A percentile compares a stretch with the other conserved stretches of the same genome.
phyloP scores from a whole-genome alignment of 2,113 vertebrate genomes.

The Plectropomus leopardus region DNA sequence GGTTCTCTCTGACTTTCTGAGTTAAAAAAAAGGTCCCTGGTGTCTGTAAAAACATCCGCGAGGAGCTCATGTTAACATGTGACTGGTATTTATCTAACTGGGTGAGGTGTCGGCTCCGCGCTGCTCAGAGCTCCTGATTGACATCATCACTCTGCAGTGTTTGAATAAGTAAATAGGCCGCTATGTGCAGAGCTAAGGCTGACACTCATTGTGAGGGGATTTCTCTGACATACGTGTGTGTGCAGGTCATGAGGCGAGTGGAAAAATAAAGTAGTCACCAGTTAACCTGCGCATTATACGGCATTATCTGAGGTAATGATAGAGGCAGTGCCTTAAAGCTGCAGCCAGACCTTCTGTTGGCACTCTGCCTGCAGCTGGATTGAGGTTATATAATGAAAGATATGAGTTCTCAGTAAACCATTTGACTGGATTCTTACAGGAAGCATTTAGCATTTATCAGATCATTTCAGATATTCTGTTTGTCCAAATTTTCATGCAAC shows the following conservation, averaged over 20 bases:
- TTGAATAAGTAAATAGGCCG: slow-evolving; percentile 58
- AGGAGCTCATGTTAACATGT: not conserved
- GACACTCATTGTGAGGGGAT: slow-evolving; percentile 1
- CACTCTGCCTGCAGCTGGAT: not conserved
- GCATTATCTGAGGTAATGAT: not conserved
- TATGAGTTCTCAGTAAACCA: not conserved
- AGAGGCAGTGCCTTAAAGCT: not conserved
- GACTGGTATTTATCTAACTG: slow-evolving; percentile 48
- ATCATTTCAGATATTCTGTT: not conserved
- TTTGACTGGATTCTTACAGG: not conserved
- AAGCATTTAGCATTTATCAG: not conserved
- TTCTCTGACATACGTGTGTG: slow-evolving; percentile 7
- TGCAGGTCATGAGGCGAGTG: slow-evolving; percentile 28
- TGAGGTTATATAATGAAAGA: not conserved
- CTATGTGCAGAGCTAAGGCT: slow-evolving; percentile 3
- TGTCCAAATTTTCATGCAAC: not conserved
- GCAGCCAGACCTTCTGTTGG: slow-evolving; percentile 1
- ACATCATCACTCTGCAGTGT: slow-evolving; percentile 32
- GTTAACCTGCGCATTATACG: slow-evolving; percentile 4
- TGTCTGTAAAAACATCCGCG: slow-evolving; percentile 59
- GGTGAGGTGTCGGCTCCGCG: slow-evolving; percentile 11
- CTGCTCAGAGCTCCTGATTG: not conserved
- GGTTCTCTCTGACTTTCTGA: not conserved
- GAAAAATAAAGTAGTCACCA: slow-evolving; percentile 26
- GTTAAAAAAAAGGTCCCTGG: not conserved